Conservation (phyloP, 2,888 invertebrate species). For the Pseudanteris insignis region DNA sequence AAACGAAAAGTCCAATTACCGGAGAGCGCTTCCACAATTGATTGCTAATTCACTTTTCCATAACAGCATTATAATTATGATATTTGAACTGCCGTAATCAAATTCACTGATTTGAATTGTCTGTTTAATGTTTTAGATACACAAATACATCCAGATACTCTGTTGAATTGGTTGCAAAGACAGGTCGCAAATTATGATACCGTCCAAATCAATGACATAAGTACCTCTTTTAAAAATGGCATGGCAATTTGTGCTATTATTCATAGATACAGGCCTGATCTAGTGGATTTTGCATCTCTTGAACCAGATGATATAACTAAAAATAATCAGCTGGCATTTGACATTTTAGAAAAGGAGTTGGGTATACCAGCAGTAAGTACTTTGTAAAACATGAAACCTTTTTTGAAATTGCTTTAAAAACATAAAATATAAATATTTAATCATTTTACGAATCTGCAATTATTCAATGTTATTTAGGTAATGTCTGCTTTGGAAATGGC, state of each 20-base stretch:
- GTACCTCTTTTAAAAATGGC: conserved; percentile 76
- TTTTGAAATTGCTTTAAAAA: too few relatives aligned
- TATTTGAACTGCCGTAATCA: too few relatives aligned
- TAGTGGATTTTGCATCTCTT: conserved; percentile 79
- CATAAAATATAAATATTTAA: too few relatives aligned
- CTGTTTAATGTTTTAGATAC: conserved; percentile 67
- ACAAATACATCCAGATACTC: conserved; percentile 77
- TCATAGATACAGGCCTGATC: conserved; percentile 88
- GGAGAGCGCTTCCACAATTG: not conserved
- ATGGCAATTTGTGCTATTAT: conserved; percentile 79
- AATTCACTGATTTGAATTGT: conserved; percentile 5
- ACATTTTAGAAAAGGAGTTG: conserved; percentile 84
- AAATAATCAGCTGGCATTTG: conserved; percentile 86
- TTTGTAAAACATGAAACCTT: too few relatives aligned
- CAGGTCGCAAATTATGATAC: conserved; percentile 75
- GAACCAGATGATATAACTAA: conserved; percentile 73
- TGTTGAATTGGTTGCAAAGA: conserved; percentile 81
- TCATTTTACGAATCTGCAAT: not conserved
- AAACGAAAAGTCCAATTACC: not conserved
- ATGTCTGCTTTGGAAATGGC: conserved; percentile 83
- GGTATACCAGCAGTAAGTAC: conserved; percentile 72
- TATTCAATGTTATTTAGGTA: conserved; percentile 59
- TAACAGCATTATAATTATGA: not conserved
- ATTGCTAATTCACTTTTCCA: not conserved
- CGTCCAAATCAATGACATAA: conserved; percentile 73